Conservation (phyloP, 2,888 invertebrate species). For the Epirrhoe alternata region DNA sequence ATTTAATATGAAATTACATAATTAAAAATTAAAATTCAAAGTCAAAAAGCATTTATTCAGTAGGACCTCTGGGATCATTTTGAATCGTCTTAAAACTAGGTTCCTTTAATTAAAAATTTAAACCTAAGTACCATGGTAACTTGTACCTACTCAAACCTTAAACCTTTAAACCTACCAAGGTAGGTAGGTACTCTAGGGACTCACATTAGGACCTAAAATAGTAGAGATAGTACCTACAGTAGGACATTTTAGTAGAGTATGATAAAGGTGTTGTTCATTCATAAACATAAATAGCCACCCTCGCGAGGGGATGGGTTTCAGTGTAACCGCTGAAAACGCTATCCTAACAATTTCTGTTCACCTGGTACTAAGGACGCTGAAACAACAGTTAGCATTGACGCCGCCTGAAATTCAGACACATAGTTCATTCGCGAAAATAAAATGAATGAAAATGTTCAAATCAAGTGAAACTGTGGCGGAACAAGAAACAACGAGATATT, state of each 20-base stretch:
- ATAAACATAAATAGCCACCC: slow-evolving; percentile 6
- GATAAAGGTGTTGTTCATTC: not conserved
- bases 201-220: not conserved
- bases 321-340: slow-evolving; percentile 58
- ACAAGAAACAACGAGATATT: not conserved
- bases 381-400: slow-evolving; percentile 68
- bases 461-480: not conserved
- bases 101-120: too few species aligned
- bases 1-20: too few species aligned
- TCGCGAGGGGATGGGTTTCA: slow-evolving; percentile 19
- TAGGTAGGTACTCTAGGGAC: too few species aligned
- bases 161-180: too few species aligned
- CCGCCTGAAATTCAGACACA: slow-evolving; percentile 50
- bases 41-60: too few species aligned
- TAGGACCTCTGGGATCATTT: too few species aligned
- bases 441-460: not conserved
- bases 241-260: not conserved
- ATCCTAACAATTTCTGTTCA: slow-evolving; percentile 54
- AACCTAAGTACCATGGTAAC: too few species aligned
- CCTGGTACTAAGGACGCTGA: slow-evolving; percentile 72
- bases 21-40: too few species aligned
- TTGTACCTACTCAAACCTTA: too few species aligned
- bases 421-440: not conserved
- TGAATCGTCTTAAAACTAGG: too few species aligned
- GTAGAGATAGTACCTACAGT: not conserved